Evolutionary conservation across 2,113 vertebrate species (phyloP).

Genomic region (Menidia beryllina): DNA sequence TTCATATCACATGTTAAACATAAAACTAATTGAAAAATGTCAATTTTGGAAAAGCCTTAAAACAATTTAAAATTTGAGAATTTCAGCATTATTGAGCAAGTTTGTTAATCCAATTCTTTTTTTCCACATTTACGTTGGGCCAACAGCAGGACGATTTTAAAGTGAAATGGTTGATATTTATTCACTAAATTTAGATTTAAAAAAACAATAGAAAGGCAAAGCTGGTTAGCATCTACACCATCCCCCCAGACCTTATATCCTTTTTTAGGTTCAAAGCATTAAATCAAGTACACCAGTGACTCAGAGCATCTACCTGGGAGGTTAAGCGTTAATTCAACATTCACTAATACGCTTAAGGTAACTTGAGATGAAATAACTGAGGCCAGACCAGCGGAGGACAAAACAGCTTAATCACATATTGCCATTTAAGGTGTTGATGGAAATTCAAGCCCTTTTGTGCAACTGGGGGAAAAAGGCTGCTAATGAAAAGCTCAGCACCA

Average conservation of each 20-base stretch:
- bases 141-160: too few species aligned
- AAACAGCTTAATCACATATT: conserved; percentile 8
- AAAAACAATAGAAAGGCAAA: not conserved
- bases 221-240: not conserved
- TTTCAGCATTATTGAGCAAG: too few species aligned
- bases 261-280: too few species aligned
- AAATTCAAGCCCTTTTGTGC: conserved; percentile 29
- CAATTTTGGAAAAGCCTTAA: too few species aligned
- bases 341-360: conserved; percentile 11
- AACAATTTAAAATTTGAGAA: too few species aligned
- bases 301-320: not conserved
- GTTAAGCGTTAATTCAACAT: conserved; percentile 24
- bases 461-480: conserved; percentile 11
- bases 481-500: conserved; percentile 50
- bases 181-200: too few species aligned
- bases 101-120: too few species aligned
- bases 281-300: not conserved
- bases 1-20: too few species aligned
- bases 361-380: not conserved
- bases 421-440: conserved; percentile 36
- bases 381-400: conserved; percentile 8
- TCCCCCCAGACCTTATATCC: too few species aligned
- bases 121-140: too few species aligned
- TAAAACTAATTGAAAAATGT: too few species aligned
- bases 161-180: too few species aligned